Base-by-base conservation (phyloP, 2,113 vertebrate species). In the Choloepus hoffmanni region DNA sequence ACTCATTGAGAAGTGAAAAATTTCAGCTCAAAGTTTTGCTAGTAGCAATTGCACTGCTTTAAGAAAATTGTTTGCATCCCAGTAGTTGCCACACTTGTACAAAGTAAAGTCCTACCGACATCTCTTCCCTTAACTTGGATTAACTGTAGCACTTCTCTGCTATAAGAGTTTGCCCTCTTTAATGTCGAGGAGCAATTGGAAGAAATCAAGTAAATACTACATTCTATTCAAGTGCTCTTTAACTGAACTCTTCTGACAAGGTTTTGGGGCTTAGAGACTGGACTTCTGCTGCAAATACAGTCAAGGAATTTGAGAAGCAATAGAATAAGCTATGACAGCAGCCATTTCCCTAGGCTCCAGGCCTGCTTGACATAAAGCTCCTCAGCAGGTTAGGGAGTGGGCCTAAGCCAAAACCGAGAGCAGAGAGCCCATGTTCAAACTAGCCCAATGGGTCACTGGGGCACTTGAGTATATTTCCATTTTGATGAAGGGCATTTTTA, bases 401-500 rank as follows among this genome's bases (percentile, higher is more conserved):
- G 23, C 40, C 15, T 92, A 84, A 76, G 70, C 40, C 82, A 78
- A 96, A 92, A 85, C 62, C 76, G 67, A 81, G 19, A 95, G 26
- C 33, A 60, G 28, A 70, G 45, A 63, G n/a, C 14, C 65, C 19
- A 74, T 3, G 21, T 93, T 85, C 81, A 93, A 92, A 93, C 63
- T 83, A 86, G 43, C 36, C 30, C 28, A 91, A 16, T 45, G 81
- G 68, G 28, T 81, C 63, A 86, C 4, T 89, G 63, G 33, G n/a
- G 26, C 30, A 85, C 33, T 88, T 48, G 18, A 92, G 5, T 78
- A 76, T 83, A 87, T 84, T 95, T 93, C 65, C 76, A 92, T 92
- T 96, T 95, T 84, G 58, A 90, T 18, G 67, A 85, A 84, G 84
- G 24, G 30, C 3, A 6, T 95, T 96, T 94, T 97, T 36, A 87